phyloP scores from a whole-genome alignment of 2,888 invertebrate genomes.

The Thumatha senex region DNA sequence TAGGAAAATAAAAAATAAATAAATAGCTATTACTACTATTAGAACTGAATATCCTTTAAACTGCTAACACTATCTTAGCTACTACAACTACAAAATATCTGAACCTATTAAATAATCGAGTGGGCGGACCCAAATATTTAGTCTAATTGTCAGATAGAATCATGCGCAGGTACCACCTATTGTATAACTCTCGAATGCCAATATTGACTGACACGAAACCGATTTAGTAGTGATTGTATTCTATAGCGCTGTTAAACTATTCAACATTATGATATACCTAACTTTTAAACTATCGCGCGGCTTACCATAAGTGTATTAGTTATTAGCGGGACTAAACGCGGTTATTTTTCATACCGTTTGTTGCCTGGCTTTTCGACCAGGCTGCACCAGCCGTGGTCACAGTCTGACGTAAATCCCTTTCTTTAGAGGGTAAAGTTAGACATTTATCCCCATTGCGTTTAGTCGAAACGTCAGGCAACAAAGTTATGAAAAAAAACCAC shows the following conservation, averaged over 20 bases:
- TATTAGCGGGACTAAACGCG: too few species aligned
- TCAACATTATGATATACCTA: conserved; percentile 6
- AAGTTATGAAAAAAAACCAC: too few species aligned
- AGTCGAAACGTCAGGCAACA: too few species aligned
- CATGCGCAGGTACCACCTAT: conserved; percentile 26
- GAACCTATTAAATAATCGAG: conserved; percentile 25
- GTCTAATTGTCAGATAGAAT: conserved; percentile 34
- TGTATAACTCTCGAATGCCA: conserved; percentile 14
- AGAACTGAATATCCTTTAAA: neutral
- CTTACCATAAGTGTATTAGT: too few species aligned
- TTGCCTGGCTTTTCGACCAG: too few species aligned
- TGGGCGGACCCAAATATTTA: conserved; percentile 54
- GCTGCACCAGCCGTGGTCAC: too few species aligned
- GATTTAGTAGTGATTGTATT: conserved; percentile 11
- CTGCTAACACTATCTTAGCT: neutral
- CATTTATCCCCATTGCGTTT: too few species aligned
- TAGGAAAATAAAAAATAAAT: too few species aligned
- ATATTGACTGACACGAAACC: conserved; percentile 18
- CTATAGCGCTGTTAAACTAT: conserved; percentile 12
- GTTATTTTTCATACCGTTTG: too few species aligned
- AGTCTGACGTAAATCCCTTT: too few species aligned
- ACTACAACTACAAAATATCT: neutral
- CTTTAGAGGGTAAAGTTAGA: too few species aligned
- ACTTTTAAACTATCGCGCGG: too few species aligned
- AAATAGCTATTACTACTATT: neutral